Conservation (phyloP, 2,888 invertebrate genomes). For the Pseudococcus viburni region DNA sequence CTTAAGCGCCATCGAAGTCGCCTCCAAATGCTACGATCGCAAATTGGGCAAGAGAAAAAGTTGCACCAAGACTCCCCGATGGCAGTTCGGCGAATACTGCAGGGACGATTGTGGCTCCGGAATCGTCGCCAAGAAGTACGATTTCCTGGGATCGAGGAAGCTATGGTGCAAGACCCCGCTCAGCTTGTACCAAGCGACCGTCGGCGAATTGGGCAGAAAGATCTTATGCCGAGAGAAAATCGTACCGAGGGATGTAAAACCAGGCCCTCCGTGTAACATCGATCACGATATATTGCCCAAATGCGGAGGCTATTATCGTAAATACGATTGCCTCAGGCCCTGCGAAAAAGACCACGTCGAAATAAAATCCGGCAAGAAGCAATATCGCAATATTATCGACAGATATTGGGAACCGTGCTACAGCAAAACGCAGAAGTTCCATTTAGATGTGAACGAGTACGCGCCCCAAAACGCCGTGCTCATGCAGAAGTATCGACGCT, state of each 20-base stretch:
- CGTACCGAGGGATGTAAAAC: slow-evolving; percentile 46
- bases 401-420: slow-evolving; percentile 60
- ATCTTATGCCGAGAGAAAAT: slow-evolving; percentile 49
- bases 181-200: slow-evolving; percentile 57
- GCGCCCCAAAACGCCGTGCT: slow-evolving; percentile 45
- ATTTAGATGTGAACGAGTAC: slow-evolving; percentile 37
- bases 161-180: slow-evolving; percentile 60
- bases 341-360: slow-evolving; percentile 43
- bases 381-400: slow-evolving; percentile 20
- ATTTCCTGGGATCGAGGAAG: background rate
- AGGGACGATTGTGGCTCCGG: slow-evolving; percentile 35
- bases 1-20: background rate
- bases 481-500: background rate
- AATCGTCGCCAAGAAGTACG: slow-evolving; percentile 25
- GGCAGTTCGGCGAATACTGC: slow-evolving; percentile 23
- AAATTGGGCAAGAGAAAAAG: background rate
- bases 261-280: slow-evolving; percentile 54
- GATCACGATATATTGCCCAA: slow-evolving; percentile 38
- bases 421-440: background rate
- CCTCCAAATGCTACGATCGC: slow-evolving; percentile 42
- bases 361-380: slow-evolving; percentile 20
- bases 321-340: slow-evolving; percentile 52
- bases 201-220: slow-evolving; percentile 55
- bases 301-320: slow-evolving; percentile 58
- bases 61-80: background rate